Evolutionary conservation across 1,140 invertebrate species (phyloP), one percentile per base, ranked within the genome.

Genomic region (Cotesia glomerata): DNA sequence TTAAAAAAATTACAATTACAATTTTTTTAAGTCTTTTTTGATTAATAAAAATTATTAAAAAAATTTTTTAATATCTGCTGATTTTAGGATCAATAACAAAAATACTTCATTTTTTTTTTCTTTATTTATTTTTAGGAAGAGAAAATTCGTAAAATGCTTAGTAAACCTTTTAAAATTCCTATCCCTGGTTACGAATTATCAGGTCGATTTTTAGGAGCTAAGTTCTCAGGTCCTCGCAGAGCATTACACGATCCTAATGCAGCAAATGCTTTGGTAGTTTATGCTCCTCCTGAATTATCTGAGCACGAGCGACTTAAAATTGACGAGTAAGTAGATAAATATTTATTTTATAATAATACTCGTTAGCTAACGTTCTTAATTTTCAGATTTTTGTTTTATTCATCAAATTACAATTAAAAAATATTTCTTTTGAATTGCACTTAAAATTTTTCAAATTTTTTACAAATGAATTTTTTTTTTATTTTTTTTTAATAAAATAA

Each of bases 91-190:
- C 3, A 26, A 26, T 26, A 26, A 26, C n/a, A 26, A 26, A 26
- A 2, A 26, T 26, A 2, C 2, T 26, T 18, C 0, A 2, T 26
- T 26, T 26, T 26, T 26, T n/a, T 52, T 71, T 35, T 14, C 63
- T 36, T 8, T 14, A 34, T 75, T 65, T 71, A 32, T 72, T 81
- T 86, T 51, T 84, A 95, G 91, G 94, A 95, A 86, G 89, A 89
- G 59, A 85, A 95, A 13, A 97, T 99, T 71, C 91, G 91, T 72
- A 92, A 93, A 78, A 91, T 97, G 74, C 81, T 98, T 1, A 92
- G 90, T n/a, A 94, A 93, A 80, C 96, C 97, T 5, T 99, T 99
- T 81, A 95, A 95, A 88, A 94, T 98, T 61, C 98, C 98, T 4
- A 95, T 99, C 73, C 92, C 93, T 13, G 97, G 98, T 79, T 99